These are phyloP conservation scores for Pseudopodoces humilis DNA, from an alignment of 2,113 vertebrate species.

Conservation along the genomic window DNA sequence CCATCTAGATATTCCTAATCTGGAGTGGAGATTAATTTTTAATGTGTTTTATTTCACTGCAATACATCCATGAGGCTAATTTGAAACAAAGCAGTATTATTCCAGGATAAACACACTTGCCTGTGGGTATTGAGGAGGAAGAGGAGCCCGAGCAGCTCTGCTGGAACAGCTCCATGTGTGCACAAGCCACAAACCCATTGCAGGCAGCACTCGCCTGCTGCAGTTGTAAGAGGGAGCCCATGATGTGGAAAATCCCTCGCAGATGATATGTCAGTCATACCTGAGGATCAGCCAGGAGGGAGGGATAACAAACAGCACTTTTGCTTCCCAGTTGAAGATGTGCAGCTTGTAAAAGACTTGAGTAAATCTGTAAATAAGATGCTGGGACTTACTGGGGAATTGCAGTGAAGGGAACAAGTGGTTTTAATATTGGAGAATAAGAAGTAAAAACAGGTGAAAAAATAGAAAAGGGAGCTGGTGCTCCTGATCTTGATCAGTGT, in stretches of 20 bases:
- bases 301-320: not conserved
- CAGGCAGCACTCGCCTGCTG: not conserved
- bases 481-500: not conserved
- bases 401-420: not conserved
- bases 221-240: not conserved
- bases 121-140: not conserved
- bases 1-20: not conserved
- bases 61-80: not conserved
- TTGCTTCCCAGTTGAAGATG: not conserved
- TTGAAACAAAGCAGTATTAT: not conserved
- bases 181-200: not conserved
- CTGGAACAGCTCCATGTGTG: not conserved
- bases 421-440: not conserved
- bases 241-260: conserved; percentile 46
- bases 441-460: not conserved
- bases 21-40: not conserved
- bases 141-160: not conserved
- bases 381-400: not conserved
- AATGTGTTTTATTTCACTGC: not conserved
- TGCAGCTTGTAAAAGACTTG: not conserved
- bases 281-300: conserved; percentile 18
- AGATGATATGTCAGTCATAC: conserved; percentile 42
- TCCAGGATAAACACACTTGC: not conserved
- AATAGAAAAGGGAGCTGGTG: not conserved
- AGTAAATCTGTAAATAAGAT: not conserved